phyloP scores from a whole-genome alignment of 2,113 vertebrate species.

The Pitta sordida region DNA sequence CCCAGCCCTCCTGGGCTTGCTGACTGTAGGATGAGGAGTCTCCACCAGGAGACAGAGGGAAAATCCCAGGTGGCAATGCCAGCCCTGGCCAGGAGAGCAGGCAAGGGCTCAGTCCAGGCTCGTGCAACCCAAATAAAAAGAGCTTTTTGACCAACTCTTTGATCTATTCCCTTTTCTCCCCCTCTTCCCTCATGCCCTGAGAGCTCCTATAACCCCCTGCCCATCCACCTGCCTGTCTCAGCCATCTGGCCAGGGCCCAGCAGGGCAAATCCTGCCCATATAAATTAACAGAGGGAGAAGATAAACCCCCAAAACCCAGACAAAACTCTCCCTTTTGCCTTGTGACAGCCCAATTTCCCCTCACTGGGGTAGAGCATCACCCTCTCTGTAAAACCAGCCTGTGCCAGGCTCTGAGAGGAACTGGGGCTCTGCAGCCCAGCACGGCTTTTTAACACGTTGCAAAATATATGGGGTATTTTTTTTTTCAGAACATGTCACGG shows the following conservation, averaged over 20 bases:
- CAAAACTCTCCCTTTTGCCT: neutral
- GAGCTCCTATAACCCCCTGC: neutral
- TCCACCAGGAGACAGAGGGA: neutral
- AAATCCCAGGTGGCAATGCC: neutral
- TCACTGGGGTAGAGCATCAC: neutral
- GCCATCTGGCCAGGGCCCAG: neutral
- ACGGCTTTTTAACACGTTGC: slow-evolving; percentile 11
- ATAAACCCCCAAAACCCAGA: neutral
- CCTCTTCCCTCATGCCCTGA: neutral
- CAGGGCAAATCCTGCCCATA: fast-evolving
- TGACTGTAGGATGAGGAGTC: neutral
- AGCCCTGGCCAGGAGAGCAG: neutral
- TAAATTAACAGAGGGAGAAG: neutral
- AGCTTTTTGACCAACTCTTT: neutral
- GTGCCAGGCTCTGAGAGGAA: neutral
- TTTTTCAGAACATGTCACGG: neutral
- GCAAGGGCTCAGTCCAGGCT: neutral
- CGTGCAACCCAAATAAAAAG: neutral
- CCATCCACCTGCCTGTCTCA: neutral
- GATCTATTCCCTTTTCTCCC: neutral
- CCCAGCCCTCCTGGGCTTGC: neutral
- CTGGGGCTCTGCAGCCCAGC: neutral
- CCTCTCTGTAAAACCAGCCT: neutral
- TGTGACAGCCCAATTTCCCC: neutral
- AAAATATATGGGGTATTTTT: slow-evolving; percentile 18